Evolutionary conservation across 2,113 vertebrate species (phyloP).

Genomic region (Zapornia atra): DNA sequence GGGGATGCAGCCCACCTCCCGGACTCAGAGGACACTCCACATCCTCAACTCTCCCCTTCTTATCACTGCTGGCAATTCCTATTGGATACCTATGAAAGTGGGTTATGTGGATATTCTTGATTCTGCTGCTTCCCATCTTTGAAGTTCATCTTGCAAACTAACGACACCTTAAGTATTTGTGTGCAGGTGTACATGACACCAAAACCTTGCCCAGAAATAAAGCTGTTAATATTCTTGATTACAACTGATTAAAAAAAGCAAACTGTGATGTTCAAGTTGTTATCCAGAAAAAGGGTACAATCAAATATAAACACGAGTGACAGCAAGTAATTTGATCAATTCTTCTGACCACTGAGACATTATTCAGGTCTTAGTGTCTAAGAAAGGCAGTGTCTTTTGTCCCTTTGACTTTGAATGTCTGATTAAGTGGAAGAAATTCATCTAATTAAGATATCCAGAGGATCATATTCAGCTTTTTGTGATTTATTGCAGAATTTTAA

Average conservation of each 20-base stretch:
- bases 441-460: conserved; percentile 67
- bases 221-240: background rate
- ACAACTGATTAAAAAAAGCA: background rate
- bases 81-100: background rate
- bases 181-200: background rate
- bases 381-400: conserved; percentile 20
- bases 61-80: background rate
- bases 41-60: background rate
- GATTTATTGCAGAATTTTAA: conserved; percentile 70
- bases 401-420: conserved; percentile 61
- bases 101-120: background rate
- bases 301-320: background rate
- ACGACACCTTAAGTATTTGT: background rate
- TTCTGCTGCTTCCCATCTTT: background rate
- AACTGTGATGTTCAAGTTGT: background rate
- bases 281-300: background rate
- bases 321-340: background rate
- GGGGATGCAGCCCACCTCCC: no score
- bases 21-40: background rate
- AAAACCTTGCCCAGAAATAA: background rate
- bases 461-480: conserved; percentile 63
- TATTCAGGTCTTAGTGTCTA: background rate
- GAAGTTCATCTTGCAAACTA: background rate
- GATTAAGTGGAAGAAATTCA: conserved; percentile 64
- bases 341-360: background rate